phyloP scores from a whole-genome alignment of 2,113 vertebrate genomes.

The Myotis brandtii region DNA sequence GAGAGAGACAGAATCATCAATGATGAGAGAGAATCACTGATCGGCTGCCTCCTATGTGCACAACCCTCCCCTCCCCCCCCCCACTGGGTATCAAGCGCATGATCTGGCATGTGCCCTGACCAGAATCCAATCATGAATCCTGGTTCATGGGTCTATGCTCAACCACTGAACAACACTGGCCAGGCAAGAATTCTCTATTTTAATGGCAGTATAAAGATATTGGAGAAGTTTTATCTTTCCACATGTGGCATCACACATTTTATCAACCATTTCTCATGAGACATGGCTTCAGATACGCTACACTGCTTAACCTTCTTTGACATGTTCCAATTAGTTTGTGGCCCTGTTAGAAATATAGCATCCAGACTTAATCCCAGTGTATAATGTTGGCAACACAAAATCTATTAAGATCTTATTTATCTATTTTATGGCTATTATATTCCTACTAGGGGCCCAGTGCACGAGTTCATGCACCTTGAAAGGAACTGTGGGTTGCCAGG shows the following conservation, averaged over 20 bases:
- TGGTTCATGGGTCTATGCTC: too few relatives aligned
- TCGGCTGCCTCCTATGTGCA: too few relatives aligned
- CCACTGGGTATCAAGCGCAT: too few relatives aligned
- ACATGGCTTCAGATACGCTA: background rate
- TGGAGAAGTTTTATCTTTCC: background rate
- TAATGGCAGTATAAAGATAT: background rate
- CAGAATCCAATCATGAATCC: too few relatives aligned
- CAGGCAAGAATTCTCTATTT: background rate
- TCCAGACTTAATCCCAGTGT: background rate
- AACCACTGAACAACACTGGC: too few relatives aligned
- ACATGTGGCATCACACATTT: background rate
- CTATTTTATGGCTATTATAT: background rate
- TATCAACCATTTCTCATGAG: background rate
- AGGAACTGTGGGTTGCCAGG: too few relatives aligned
- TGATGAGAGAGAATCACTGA: too few relatives aligned
- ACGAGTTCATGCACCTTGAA: too few relatives aligned
- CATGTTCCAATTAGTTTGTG: background rate
- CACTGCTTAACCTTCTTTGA: background rate
- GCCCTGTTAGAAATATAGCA: background rate
- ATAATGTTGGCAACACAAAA: background rate
- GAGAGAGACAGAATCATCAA: too few relatives aligned
- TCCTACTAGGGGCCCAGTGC: background rate
- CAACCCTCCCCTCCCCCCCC: too few relatives aligned
- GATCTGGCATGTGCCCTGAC: too few relatives aligned
- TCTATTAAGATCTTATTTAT: background rate